Evolutionary conservation across 2,113 vertebrate species (phyloP), one percentile per base, ranked within the genome.

Genomic region (Fregata magnificens): DNA sequence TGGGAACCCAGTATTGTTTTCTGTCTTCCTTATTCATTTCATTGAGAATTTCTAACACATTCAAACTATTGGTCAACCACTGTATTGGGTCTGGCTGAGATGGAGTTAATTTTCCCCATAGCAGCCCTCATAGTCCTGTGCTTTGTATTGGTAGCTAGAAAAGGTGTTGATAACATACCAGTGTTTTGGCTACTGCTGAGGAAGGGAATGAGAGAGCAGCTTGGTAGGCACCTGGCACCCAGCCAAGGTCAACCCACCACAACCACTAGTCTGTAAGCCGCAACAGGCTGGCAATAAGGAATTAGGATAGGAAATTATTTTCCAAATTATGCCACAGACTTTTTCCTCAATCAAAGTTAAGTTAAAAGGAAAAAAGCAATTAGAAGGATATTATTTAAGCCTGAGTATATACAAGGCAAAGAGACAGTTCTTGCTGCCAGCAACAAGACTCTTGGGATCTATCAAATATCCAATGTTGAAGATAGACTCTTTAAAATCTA

Each of bases 401-500:
- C 70, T 77, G 77, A 91, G 28, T 96, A 58, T 93, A 93, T 91
- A 94, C 17, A 73, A 96, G 53, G 63, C 40, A 93, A 90, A 93
- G 66, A 93, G 63, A 77, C 24, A 44, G 56, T 58, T 97, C 74
- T 86, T 40, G 11, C 55, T 93, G 78, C 82, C 45, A 94, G 42
- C 77, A 92, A 31, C 6, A 67, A 86, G 66, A 47, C 81, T 83
- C 76, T 38, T 16, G 38, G 73, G 72, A 83, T 83, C 71, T 83
- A 87, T 96, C 81, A 94, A 83, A 92, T 87, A 88, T 25, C 42
- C 38, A 92, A 52, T 71, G 34, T 81, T 95, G 59, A 97, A 94
- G 53, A 69, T 32, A 97, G 38, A 38, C 40, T 49, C n/a, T 95
- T 94, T 82, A 97, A 96, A 96, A 97, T 74, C 36, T 69, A 85